phyloP scores from a whole-genome alignment of 2,888 invertebrate species.

The Coelogynopora nodosa region DNA sequence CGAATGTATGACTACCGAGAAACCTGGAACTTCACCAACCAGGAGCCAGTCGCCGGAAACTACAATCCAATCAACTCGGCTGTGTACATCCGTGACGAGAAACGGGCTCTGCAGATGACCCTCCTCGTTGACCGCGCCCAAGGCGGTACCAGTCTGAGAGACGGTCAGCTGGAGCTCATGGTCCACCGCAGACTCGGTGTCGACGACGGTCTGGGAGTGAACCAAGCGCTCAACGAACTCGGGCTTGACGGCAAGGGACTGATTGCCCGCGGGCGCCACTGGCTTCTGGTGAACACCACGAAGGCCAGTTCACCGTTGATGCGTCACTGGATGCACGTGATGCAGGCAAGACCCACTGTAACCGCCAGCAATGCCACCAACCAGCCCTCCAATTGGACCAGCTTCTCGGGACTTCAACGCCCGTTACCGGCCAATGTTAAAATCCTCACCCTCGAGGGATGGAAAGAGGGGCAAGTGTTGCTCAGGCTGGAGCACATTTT shows the following conservation, averaged over 20 bases:
- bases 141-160: slow-evolving; percentile 58
- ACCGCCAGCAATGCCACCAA: not conserved
- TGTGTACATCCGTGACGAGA: slow-evolving; percentile 27
- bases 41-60: slow-evolving; percentile 77
- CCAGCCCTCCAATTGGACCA: not conserved
- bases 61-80: slow-evolving; percentile 79
- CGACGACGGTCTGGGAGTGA: slow-evolving; percentile 90
- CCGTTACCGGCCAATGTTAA: slow-evolving; percentile 55
- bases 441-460: slow-evolving; percentile 60
- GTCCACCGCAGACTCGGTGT: slow-evolving; percentile 76
- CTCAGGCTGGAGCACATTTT: slow-evolving; percentile 62
- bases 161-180: slow-evolving; percentile 61
- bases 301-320: slow-evolving; percentile 34
- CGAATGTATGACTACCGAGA: slow-evolving; percentile 62
- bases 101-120: slow-evolving; percentile 47
- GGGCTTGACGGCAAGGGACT: slow-evolving; percentile 62
- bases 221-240: slow-evolving; percentile 80
- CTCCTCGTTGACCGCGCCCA: slow-evolving; percentile 62
- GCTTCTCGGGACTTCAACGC: slow-evolving; percentile 52
- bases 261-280: slow-evolving; percentile 56
- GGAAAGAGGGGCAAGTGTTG: slow-evolving; percentile 53
- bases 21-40: slow-evolving; percentile 66
- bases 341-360: not conserved
- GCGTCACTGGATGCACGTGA: not conserved
- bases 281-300: slow-evolving; percentile 41